Conservation (phyloP, 2,113 vertebrate genomes). For the Fulmarus glacialis region DNA sequence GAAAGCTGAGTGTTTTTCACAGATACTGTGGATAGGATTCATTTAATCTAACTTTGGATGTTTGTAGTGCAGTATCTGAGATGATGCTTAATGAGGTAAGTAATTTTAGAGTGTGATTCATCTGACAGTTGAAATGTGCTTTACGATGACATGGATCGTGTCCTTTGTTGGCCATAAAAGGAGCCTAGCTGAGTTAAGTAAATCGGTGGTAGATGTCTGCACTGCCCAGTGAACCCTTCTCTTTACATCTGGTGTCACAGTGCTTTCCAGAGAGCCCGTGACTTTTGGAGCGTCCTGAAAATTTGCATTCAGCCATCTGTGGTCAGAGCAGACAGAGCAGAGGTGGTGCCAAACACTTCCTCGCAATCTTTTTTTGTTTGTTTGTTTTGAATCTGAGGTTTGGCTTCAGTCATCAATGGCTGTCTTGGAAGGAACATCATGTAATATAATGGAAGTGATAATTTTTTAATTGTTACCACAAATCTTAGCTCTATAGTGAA, state of each 20-base stretch:
- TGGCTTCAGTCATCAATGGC: neutral
- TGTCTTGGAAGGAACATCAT: neutral
- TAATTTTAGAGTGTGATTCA: neutral
- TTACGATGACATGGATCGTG: neutral
- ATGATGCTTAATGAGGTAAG: neutral
- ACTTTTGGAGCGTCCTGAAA: neutral
- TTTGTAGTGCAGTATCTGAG: neutral
- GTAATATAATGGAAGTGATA: neutral
- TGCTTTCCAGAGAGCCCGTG: neutral
- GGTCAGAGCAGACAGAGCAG: neutral
- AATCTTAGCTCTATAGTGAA: neutral
- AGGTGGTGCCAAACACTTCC: neutral
- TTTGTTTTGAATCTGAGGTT: neutral
- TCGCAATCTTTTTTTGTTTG: accelerated
- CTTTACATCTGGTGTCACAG: neutral
- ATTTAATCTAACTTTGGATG: neutral
- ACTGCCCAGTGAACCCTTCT: neutral
- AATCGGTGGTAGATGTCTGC: neutral
- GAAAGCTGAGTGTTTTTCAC: neutral
- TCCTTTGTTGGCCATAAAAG: neutral
- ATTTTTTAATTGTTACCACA: neutral
- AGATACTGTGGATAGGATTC: neutral
- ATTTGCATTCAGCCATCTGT: neutral
- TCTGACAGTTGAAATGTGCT: neutral
- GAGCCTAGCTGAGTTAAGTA: neutral